These are phyloP conservation scores for Hofmannophila pseudospretella DNA, from an alignment of 2,888 invertebrate genomes.

Conservation along the genomic window DNA sequence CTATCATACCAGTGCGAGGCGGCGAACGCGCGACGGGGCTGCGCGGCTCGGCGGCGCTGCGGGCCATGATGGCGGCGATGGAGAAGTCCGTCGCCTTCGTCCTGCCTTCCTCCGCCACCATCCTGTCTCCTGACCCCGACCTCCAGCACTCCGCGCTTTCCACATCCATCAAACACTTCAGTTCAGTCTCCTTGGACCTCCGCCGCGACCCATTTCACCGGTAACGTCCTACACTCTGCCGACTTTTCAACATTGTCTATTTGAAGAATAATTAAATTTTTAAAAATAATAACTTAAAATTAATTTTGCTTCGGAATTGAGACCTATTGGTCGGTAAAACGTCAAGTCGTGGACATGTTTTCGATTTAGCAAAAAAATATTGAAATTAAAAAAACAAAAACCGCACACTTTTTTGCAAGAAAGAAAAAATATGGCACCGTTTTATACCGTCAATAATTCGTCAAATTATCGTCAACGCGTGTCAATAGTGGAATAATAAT, in stretches of 20 bases:
- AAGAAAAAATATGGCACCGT: conserved; percentile 16
- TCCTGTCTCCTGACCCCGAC: conserved; percentile 50
- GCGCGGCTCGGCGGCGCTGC: conserved; percentile 68
- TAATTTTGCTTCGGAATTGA: too few species aligned
- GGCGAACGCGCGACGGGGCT: conserved; percentile 66
- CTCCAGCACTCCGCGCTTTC: conserved; percentile 65
- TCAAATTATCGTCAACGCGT: conserved; percentile 28
- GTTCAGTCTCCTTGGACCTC: conserved; percentile 28
- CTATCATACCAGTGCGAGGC: conserved; percentile 59
- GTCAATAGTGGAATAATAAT: conserved; percentile 13
- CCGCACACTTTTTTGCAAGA: conserved; percentile 5
- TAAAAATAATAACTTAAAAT: too few species aligned
- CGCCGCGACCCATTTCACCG: conserved; percentile 50
- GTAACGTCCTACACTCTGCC: conserved; percentile 51
- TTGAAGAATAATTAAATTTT: too few species aligned
- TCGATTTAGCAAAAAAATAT: too few species aligned
- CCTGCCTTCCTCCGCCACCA: conserved; percentile 71
- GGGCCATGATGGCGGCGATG: conserved; percentile 96
- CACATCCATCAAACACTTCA: conserved; percentile 69
- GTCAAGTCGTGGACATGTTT: too few species aligned
- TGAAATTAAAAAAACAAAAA: too few species aligned
- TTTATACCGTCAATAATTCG: conserved; percentile 17
- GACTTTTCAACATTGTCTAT: conserved; percentile 2
- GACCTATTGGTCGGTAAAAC: too few species aligned
- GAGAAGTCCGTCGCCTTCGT: conserved; percentile 93